Conservation (phyloP, 2,797 vertebrate species). For the Meda fulgida region DNA sequence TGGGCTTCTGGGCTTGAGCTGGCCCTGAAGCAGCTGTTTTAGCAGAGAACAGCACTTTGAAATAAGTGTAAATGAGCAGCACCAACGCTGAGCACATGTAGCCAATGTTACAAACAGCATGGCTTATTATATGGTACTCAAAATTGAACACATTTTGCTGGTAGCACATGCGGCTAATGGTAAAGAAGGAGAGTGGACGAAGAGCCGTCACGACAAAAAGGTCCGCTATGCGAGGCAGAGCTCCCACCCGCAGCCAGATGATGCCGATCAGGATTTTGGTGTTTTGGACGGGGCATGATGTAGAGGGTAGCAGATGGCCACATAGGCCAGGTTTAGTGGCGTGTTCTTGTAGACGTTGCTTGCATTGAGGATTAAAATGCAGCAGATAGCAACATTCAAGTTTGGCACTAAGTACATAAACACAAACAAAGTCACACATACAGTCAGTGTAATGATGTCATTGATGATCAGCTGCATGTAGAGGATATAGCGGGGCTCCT, state of each 20-base stretch:
- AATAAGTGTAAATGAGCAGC: constrained; percentile 32
- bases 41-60: constrained; percentile 26
- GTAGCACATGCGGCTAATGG: constrained; percentile 11
- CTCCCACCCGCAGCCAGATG: constrained; percentile 42
- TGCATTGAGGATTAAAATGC: background rate
- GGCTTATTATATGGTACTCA: background rate
- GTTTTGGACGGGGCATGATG: constrained; percentile 41
- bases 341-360: constrained; percentile 36
- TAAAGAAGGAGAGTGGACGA: constrained; percentile 18
- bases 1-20: constrained; percentile 21
- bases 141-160: background rate
- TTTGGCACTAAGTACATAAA: background rate
- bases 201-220: constrained; percentile 3
- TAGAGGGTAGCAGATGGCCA: constrained; percentile 54
- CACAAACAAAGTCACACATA: constrained; percentile 3
- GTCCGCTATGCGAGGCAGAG: constrained; percentile 12
- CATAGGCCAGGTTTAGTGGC: constrained; percentile 44
- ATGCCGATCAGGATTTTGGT: constrained; percentile 26
- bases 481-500: constrained; percentile 39
- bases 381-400: constrained; percentile 32
- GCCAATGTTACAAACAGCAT: background rate
- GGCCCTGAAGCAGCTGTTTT: constrained; percentile 17
- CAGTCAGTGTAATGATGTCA: constrained; percentile 36
- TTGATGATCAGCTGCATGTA: constrained; percentile 48
- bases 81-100: constrained; percentile 46